These are phyloP conservation scores for Lysandra bellargus DNA, from an alignment of 2,888 invertebrate genomes.

Conservation along the genomic window DNA sequence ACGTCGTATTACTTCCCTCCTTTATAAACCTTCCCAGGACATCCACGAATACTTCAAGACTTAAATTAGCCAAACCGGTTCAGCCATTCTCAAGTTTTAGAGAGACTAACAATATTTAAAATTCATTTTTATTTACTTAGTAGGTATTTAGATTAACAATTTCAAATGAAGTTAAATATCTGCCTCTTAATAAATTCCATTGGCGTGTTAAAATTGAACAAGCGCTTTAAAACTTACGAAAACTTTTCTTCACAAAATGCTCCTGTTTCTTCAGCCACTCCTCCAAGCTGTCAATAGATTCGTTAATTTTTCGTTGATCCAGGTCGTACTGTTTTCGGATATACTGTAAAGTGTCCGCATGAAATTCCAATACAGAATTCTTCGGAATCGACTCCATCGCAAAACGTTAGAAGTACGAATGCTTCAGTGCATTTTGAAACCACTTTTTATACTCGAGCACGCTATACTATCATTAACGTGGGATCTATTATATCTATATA, in stretches of 20 bases:
- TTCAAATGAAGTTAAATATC: too few species aligned
- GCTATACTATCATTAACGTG: neutral
- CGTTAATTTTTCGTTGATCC: constrained; percentile 44
- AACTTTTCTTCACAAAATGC: constrained; percentile 47
- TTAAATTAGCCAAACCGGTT: too few species aligned
- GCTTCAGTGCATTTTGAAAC: neutral
- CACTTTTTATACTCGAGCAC: constrained; percentile 12
- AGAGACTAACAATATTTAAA: too few species aligned
- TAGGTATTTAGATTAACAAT: too few species aligned
- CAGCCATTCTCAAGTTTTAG: too few species aligned
- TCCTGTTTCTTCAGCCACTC: constrained; percentile 50
- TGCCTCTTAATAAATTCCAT: too few species aligned
- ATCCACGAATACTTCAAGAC: too few species aligned
- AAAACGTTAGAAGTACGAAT: neutral
- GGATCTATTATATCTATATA: neutral
- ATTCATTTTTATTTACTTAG: too few species aligned
- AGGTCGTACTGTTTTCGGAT: constrained; percentile 47
- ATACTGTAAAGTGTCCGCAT: constrained; percentile 40
- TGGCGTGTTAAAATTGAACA: too few species aligned
- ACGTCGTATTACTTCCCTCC: too few species aligned
- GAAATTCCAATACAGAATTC: constrained; percentile 41
- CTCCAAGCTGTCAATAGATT: constrained; percentile 47
- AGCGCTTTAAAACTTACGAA: constrained; percentile 43
- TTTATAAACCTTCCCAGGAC: too few species aligned
- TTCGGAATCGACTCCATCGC: constrained; percentile 25